Evolutionary conservation across 1,140 invertebrate genomes (phyloP), one percentile per base, ranked within the genome.

Genomic region (Sinella curviseta): DNA sequence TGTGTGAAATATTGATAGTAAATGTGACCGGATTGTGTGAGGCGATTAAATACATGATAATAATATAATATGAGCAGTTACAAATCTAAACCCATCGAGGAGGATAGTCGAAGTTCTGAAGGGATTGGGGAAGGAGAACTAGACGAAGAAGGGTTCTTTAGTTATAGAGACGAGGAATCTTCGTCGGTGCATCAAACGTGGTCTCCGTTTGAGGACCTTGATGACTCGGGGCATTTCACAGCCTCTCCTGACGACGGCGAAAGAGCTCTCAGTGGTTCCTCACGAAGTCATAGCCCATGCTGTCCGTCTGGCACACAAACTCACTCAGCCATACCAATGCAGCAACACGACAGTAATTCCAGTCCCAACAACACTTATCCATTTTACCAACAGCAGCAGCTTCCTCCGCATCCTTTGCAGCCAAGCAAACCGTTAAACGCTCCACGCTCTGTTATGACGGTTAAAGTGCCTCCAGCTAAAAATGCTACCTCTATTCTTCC

Each of bases 201-300:
- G 57, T 12, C 24, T 8, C 55, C 30, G 3, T 60, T 60, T 60
- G 57, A 60, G 24, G 77, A 78, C 48, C 24, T 67, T 12, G 67
- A 78, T 74, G 77, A 78, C 39, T 78, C 77, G n/a, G 77, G 77
- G 33, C 77, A 78, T 54, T 78, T 78, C 26, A 78, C 77, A n/a
- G 77, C 70, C 60, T 74, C 77, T 14, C 77, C 77, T 17, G 77
- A 78, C n/a, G 31, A 65, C 39, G 14, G 77, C 39, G 24, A 31
- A 24, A 8, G 8, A 36, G 17, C 70, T 12, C 12, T 74, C 16
- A 16, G 16, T 14, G 70, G 70, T 12, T 74, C 70, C 2, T 74
- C 70, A 14, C 70, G 16, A 12, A 36, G 34, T 36, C 70, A 74
- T 17, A 74, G 70, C 30, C 70, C 70, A 8, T 34, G 30, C 70